Evolutionary conservation across 2,113 vertebrate species (phyloP), one percentile per base, ranked within the genome.

Genomic region (Pomatorhinus ruficollis): DNA sequence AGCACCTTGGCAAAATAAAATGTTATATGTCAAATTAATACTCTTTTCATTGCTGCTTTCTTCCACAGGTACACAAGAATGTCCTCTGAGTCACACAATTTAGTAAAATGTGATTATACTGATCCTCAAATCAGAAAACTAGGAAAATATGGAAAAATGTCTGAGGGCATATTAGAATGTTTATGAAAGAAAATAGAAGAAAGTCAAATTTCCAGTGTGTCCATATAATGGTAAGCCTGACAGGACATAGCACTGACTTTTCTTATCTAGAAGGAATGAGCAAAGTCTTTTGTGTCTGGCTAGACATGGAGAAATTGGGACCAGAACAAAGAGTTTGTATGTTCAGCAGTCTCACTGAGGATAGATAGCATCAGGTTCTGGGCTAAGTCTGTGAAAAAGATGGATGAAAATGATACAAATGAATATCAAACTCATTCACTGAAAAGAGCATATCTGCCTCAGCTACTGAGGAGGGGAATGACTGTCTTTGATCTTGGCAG

Each of bases 381-480:
- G 27, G 37, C 16, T 74, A 64, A 68, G 27, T 25, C 56, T 69
- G 44, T 63, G 42, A 66, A 63, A 78, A 91, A 92, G 42, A 23
- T 74, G 25, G 17, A 45, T 63, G 16, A 12, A 81, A 87, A 87
- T 35, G 0, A 59, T 40, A 59, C 15, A 74, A 57, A 77, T 54
- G 89, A 83, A 78, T 37, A 40, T 19, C 1, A 0, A 74, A 59
- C 15, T 65, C 18, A 20, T 63, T 91, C 33, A 61, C 42, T 82
- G 23, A 60, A 15, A 79, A 49, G 19, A 84, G 5, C 15, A 40
- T 78, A 39, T 78, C 33, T 4, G 8, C 42, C 35, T 93, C 81
- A 78, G 2, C 9, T 24, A 18, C 5, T 1, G 0, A 63, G 27
- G 14, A 54, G 5, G 16, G 6, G 5, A n/a, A 40, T 74, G 37